Evolutionary conservation across 2,888 invertebrate species (phyloP).

Genomic region (Reticulitermes lucifugus): DNA sequence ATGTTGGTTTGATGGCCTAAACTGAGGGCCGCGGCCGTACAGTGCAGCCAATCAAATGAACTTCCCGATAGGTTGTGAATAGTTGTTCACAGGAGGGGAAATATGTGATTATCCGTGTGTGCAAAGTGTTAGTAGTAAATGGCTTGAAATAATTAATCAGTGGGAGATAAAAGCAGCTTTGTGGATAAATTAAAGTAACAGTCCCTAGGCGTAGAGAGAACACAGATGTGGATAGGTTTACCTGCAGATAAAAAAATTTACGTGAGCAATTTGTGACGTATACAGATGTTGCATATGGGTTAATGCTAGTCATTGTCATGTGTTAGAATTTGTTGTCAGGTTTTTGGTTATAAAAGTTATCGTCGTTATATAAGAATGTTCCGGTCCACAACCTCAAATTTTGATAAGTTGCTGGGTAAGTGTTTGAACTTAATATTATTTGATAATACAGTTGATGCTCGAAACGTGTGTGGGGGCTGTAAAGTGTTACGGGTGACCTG

Average conservation of each 20-base stretch:
- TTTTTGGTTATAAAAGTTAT: too few relatives aligned
- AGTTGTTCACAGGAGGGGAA: too few relatives aligned
- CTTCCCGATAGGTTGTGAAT: background rate
- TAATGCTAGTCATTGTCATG: background rate
- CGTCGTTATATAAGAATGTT: slow-evolving; percentile 66
- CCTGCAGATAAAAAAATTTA: background rate
- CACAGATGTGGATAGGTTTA: background rate
- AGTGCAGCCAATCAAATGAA: background rate
- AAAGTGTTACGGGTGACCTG: too few relatives aligned
- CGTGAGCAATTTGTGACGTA: background rate
- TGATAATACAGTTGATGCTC: background rate
- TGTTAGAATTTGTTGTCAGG: background rate
- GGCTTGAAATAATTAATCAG: background rate
- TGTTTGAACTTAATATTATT: background rate
- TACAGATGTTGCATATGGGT: background rate
- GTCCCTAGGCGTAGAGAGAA: background rate
- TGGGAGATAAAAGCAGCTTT: background rate
- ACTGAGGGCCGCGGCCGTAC: background rate
- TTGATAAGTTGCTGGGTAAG: slow-evolving; percentile 77
- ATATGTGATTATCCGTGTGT: background rate
- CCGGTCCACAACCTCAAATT: slow-evolving; percentile 68
- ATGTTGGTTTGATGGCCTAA: too few relatives aligned
- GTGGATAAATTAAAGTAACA: background rate
- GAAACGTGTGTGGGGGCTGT: background rate
- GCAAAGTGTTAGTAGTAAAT: background rate